phyloP scores from a whole-genome alignment of 2,797 vertebrate genomes.

The Lateolabrax maculatus region DNA sequence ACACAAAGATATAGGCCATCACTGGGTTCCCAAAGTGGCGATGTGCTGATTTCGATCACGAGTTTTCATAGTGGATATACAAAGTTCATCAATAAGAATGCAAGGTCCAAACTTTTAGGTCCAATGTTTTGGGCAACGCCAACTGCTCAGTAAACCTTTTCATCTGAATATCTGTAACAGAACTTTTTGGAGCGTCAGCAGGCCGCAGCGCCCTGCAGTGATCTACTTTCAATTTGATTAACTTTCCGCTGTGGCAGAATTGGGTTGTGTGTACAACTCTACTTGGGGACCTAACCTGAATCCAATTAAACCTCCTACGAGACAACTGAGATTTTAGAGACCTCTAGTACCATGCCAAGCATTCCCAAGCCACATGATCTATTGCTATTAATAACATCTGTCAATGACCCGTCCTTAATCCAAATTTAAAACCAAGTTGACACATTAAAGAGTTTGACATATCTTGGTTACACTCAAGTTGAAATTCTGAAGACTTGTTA shows the following conservation, averaged over 20 bases:
- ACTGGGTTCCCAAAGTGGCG: constrained; percentile 76
- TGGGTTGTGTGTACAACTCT: constrained; percentile 84
- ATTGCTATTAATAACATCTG: constrained; percentile 84
- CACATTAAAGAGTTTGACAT: constrained; percentile 51
- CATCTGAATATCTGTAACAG: constrained; percentile 20
- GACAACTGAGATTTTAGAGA: constrained; percentile 80
- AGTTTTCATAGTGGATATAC: constrained; percentile 73
- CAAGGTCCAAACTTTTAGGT: neutral
- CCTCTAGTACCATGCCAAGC: constrained; percentile 77
- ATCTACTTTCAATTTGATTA: constrained; percentile 82
- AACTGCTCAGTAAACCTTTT: constrained; percentile 28
- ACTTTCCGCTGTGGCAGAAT: constrained; percentile 82
- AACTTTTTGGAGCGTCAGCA: constrained; percentile 42
- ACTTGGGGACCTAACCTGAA: constrained; percentile 89
- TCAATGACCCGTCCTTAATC: constrained; percentile 78
- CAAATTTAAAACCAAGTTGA: constrained; percentile 67
- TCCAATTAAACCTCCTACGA: constrained; percentile 84
- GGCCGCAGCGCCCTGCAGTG: constrained; percentile 43
- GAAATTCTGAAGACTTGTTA: neutral
- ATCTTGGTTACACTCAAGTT: constrained; percentile 11
- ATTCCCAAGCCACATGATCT: constrained; percentile 75
- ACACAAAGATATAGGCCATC: constrained; percentile 99
- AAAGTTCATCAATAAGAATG: constrained; percentile 66
- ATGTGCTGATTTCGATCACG: constrained; percentile 49
- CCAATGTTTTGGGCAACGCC: neutral